These are phyloP conservation scores for Melanotaenia boesemani DNA, from an alignment of 2,797 vertebrate species.

Conservation along the genomic window DNA sequence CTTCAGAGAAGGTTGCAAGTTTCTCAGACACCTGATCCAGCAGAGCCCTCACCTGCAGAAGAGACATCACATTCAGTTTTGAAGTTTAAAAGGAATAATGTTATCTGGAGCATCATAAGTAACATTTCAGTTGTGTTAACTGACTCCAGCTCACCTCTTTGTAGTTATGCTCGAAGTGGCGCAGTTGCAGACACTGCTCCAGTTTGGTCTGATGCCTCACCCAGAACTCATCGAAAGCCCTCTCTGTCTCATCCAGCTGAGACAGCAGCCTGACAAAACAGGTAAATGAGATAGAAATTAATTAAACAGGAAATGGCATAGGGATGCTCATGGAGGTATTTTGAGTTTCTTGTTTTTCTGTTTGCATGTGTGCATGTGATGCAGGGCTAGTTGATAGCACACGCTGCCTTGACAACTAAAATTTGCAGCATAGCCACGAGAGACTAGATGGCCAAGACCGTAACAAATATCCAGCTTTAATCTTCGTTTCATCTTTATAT, in stretches of 20 bases:
- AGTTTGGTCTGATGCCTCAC: slow-evolving; percentile 93
- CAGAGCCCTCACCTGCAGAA: slow-evolving; percentile 87
- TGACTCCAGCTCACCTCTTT: slow-evolving; percentile 87
- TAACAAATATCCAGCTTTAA: background rate
- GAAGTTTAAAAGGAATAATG: background rate
- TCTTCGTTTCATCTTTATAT: background rate
- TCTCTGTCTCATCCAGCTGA: slow-evolving; percentile 93
- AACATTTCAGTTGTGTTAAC: background rate
- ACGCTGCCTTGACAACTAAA: background rate
- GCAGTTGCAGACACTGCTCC: slow-evolving; percentile 92
- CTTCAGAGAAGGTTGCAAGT: slow-evolving; percentile 86
- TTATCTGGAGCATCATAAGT: background rate
- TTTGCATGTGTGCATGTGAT: slow-evolving; percentile 18
- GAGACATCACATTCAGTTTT: slow-evolving; percentile 18
- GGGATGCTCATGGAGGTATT: slow-evolving; percentile 15
- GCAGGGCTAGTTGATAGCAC: slow-evolving; percentile 10
- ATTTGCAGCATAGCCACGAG: background rate
- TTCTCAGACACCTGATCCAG: slow-evolving; percentile 89
- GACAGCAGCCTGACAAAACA: slow-evolving; percentile 86
- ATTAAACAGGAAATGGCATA: background rate
- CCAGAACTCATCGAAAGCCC: slow-evolving; percentile 98
- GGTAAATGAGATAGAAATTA: background rate
- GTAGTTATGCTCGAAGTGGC: slow-evolving; percentile 94
- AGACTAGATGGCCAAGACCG: background rate
- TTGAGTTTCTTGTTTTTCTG: slow-evolving; percentile 4